Evolutionary conservation across 2,797 vertebrate species (phyloP).

Genomic region (Salmo trutta): DNA sequence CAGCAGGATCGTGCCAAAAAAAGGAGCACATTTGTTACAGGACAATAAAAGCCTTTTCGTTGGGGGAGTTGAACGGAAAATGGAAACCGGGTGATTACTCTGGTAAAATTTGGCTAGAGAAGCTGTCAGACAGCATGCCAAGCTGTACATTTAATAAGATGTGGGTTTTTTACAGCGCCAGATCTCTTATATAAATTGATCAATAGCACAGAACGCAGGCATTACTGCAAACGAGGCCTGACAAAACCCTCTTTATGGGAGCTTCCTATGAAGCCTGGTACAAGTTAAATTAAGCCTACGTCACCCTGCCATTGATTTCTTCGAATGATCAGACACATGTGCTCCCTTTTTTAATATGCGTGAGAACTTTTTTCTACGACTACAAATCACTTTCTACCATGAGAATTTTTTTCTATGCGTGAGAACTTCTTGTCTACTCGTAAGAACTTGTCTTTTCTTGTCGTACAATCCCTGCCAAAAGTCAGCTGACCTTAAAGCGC

Average conservation of each 20-base stretch:
- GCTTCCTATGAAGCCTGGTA: slow-evolving; percentile 29
- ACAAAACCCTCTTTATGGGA: slow-evolving; percentile 23
- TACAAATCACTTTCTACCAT: too few species aligned
- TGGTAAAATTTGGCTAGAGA: neutral
- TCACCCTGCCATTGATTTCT: slow-evolving; percentile 24
- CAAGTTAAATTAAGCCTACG: slow-evolving; percentile 26
- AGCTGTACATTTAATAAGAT: slow-evolving; percentile 37
- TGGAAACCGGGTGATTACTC: slow-evolving; percentile 24
- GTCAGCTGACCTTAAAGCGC: too few species aligned
- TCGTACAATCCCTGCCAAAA: too few species aligned
- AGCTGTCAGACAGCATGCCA: slow-evolving; percentile 4
- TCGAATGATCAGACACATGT: slow-evolving; percentile 35
- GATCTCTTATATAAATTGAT: slow-evolving; percentile 36
- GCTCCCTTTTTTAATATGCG: neutral
- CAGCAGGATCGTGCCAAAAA: slow-evolving; percentile 14
- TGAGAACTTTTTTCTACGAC: too few species aligned
- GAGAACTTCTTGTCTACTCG: too few species aligned
- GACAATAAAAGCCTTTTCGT: slow-evolving; percentile 19
- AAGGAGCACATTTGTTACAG: slow-evolving; percentile 18
- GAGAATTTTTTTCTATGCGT: too few species aligned
- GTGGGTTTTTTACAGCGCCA: slow-evolving; percentile 31
- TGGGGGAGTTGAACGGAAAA: slow-evolving; percentile 24
- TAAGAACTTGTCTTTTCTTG: too few species aligned
- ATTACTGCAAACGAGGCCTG: slow-evolving; percentile 7
- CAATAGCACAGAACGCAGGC: slow-evolving; percentile 15